Conservation (phyloP, 2,888 invertebrate species). For the Morpho helenor region DNA sequence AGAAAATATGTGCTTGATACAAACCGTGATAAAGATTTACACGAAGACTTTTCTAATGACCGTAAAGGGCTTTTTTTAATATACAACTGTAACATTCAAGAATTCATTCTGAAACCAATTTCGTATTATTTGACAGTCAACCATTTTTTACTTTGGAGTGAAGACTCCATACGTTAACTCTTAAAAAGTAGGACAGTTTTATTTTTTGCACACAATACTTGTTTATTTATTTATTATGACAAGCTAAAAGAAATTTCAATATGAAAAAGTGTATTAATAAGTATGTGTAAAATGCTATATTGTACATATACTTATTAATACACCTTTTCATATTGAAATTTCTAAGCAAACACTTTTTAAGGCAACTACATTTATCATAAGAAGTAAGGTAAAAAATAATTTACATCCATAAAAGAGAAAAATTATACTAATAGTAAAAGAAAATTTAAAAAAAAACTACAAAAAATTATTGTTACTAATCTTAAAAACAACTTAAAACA, state of each 20-base stretch:
- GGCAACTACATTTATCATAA: background rate
- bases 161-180: background rate
- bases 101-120: constrained; percentile 3
- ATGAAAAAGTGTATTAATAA: too few species aligned
- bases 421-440: too few species aligned
- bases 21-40: background rate
- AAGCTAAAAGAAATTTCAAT: too few species aligned
- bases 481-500: too few species aligned
- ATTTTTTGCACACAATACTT: background rate
- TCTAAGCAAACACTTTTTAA: background rate
- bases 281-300: too few species aligned
- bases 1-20: too few species aligned
- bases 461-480: too few species aligned
- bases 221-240: background rate
- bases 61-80: background rate
- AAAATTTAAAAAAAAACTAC: too few species aligned
- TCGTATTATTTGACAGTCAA: constrained; percentile 21
- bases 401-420: too few species aligned
- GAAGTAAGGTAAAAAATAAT: background rate
- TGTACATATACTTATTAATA: too few species aligned
- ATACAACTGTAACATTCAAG: background rate
- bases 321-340: background rate
- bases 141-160: constrained; percentile 17
- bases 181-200: background rate
- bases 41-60: constrained; percentile 2